Conservation (phyloP, 1,140 invertebrate genomes). For the Odontomachus brunneus region DNA sequence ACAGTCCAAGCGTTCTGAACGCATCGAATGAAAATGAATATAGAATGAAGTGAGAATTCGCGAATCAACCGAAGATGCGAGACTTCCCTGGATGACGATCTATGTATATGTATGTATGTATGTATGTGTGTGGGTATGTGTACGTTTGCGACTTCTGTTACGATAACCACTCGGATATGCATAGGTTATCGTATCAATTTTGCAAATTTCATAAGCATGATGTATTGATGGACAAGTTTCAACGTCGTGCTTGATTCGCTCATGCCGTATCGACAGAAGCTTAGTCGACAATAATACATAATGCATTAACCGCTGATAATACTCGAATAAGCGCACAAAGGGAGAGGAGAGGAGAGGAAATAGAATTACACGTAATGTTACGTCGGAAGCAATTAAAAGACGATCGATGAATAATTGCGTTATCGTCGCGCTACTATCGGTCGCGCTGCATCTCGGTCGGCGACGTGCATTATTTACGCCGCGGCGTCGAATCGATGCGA, state of each 20-base stretch:
- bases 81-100: neutral
- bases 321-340: constrained; percentile 38
- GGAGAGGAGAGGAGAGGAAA: constrained; percentile 22
- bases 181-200: neutral
- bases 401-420: constrained; percentile 25
- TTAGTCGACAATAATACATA: constrained; percentile 17
- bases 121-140: no score
- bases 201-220: constrained; percentile 2
- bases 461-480: constrained; percentile 28
- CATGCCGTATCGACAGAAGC: neutral
- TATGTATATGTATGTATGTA: no score
- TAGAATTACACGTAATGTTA: constrained; percentile 32
- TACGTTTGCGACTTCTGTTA: neutral
- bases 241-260: neutral
- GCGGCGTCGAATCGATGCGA: constrained; percentile 34
- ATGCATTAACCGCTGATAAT: constrained; percentile 15
- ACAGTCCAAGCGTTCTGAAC: neutral
- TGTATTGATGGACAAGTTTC: neutral
- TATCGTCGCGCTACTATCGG: neutral
- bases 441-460: neutral
- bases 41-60: neutral
- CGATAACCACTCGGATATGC: neutral
- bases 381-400: constrained; percentile 51
- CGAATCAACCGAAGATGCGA: no score
- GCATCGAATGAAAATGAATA: neutral